phyloP scores from a whole-genome alignment of 2,797 vertebrate genomes.

The Spea hammondii region DNA sequence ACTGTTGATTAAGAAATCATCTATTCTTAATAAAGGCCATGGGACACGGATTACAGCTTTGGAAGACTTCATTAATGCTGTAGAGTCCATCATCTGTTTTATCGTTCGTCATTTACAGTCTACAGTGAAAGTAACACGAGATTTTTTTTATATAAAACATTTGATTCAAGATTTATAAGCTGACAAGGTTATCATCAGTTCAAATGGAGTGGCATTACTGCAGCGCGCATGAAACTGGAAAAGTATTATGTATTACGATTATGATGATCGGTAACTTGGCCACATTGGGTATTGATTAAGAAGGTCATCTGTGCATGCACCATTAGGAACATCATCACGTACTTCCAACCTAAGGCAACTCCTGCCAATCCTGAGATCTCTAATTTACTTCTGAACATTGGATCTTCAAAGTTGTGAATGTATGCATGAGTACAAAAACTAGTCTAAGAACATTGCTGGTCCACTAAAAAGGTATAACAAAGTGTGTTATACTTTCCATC shows the following conservation, averaged over 20 bases:
- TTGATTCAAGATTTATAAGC: slow-evolving; percentile 39
- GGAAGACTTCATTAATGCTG: slow-evolving; percentile 21
- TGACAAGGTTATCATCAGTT: slow-evolving; percentile 39
- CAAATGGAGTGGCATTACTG: slow-evolving; percentile 30
- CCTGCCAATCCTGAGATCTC: no score
- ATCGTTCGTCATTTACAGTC: slow-evolving; percentile 19
- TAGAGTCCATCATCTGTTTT: slow-evolving; percentile 4
- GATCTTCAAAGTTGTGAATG: no score
- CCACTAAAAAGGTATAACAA: no score
- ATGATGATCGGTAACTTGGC: not conserved
- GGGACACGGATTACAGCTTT: slow-evolving; percentile 5
- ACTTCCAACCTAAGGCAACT: no score
- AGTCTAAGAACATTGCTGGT: no score
- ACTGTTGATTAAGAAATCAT: slow-evolving; percentile 38
- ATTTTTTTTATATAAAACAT: slow-evolving; percentile 3
- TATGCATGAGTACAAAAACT: no score
- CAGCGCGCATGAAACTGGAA: not conserved
- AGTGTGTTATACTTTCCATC: no score
- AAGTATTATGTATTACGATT: slow-evolving; percentile 12
- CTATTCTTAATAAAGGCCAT: slow-evolving; percentile 38
- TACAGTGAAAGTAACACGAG: not conserved
- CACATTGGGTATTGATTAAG: not conserved
- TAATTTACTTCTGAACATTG: no score
- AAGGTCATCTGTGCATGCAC: no score
- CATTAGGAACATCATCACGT: no score